phyloP scores from a whole-genome alignment of 2,113 vertebrate species.

The Psilopogon haemacephalus region DNA sequence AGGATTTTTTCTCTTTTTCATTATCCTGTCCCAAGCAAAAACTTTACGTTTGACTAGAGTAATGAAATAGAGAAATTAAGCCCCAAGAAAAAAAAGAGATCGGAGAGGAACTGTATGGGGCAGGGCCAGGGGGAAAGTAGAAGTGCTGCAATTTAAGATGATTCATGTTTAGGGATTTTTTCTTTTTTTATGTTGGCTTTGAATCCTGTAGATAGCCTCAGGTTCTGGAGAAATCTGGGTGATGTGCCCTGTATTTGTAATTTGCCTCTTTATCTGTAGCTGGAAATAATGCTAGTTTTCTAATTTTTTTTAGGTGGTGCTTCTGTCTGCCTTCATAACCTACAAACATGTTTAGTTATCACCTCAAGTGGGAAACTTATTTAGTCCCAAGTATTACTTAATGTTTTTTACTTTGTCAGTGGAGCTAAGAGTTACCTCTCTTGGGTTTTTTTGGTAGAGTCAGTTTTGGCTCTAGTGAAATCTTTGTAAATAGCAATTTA shows the following conservation, averaged over 20 bases:
- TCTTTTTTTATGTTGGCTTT: not conserved
- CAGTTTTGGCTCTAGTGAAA: not conserved
- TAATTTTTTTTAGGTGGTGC: not conserved
- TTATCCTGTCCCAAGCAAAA: not conserved
- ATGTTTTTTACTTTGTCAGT: not conserved
- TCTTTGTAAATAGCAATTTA: not conserved
- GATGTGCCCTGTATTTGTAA: not conserved
- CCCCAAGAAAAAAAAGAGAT: not conserved
- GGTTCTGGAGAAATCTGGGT: not conserved
- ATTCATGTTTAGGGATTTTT: accelerated
- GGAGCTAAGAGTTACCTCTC: not conserved
- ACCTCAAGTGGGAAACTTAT: not conserved
- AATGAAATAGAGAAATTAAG: not conserved
- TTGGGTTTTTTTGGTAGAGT: not conserved
- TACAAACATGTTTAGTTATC: not conserved
- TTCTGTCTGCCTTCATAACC: not conserved
- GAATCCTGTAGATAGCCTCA: not conserved
- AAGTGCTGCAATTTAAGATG: not conserved
- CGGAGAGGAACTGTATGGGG: not conserved
- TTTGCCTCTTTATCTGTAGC: not conserved
- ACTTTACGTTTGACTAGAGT: not conserved
- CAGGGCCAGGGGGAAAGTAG: no score
- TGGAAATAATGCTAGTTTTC: not conserved
- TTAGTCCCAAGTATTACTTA: not conserved
- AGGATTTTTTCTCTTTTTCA: not conserved